These are phyloP conservation scores for Lepidonotus clava DNA, from an alignment of 2,888 invertebrate genomes.

Conservation along the genomic window DNA sequence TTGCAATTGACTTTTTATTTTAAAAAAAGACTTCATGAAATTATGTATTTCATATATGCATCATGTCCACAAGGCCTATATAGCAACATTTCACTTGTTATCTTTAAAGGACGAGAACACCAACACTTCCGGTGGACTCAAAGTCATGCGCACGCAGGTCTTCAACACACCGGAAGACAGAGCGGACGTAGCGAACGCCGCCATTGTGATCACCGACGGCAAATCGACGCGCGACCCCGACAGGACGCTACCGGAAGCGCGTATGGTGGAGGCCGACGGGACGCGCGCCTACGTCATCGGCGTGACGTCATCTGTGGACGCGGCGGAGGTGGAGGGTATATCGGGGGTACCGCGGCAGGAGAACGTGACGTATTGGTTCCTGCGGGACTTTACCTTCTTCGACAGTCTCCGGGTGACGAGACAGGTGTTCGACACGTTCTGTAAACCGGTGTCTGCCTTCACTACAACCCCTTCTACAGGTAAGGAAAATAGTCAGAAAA, in stretches of 20 bases:
- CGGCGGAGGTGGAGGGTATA: neutral
- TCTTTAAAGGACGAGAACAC: conserved; percentile 14
- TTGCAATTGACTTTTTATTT: too few relatives aligned
- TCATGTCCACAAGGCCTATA: neutral
- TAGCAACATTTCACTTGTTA: neutral
- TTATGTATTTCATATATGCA: too few relatives aligned
- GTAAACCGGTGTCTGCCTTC: neutral
- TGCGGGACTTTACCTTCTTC: neutral
- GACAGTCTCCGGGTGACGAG: conserved; percentile 5
- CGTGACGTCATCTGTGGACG: neutral
- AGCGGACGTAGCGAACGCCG: neutral
- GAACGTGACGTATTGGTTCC: conserved; percentile 19
- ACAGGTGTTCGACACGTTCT: conserved; percentile 17
- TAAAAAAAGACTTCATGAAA: too few relatives aligned
- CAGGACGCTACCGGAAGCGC: neutral
- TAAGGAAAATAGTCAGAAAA: too few relatives aligned
- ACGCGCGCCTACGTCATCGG: neutral
- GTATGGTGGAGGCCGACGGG: neutral
- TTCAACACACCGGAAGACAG: conserved; percentile 17
- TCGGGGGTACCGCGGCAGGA: neutral
- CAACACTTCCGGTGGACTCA: conserved; percentile 37
- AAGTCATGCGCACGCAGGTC: conserved; percentile 1
- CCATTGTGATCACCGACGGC: conserved; percentile 11
- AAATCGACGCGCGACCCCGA: conserved; percentile 24
- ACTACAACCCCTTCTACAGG: neutral